phyloP scores from a whole-genome alignment of 1,140 invertebrate species.

The Nilaparvata lugens region DNA sequence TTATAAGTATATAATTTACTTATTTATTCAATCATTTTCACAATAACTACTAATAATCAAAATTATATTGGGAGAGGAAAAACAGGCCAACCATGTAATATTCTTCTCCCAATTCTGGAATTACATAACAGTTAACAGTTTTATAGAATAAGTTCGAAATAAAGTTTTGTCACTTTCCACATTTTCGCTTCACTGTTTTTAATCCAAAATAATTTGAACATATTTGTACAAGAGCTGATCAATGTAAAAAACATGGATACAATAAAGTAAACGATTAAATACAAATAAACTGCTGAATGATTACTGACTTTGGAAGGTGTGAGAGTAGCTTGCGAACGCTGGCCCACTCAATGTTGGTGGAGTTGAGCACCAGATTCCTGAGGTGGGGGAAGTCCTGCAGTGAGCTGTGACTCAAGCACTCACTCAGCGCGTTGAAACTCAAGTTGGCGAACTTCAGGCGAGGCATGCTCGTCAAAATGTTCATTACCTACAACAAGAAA shows the following conservation, averaged over 20 bases:
- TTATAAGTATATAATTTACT: too few species aligned
- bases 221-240: not conserved
- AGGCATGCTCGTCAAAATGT: slow-evolving; percentile 75
- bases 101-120: too few species aligned
- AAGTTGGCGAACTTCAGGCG: slow-evolving; percentile 82
- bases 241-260: too few species aligned
- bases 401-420: slow-evolving; percentile 23
- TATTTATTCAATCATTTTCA: too few species aligned
- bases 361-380: slow-evolving; percentile 59
- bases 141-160: too few species aligned
- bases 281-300: not conserved
- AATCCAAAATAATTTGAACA: not conserved
- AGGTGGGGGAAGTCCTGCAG: slow-evolving; percentile 22
- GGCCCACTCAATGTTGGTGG: slow-evolving; percentile 73
- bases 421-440: slow-evolving; percentile 73
- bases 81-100: too few species aligned
- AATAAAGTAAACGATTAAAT: too few species aligned
- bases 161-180: too few species aligned
- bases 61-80: too few species aligned
- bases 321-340: slow-evolving; percentile 67
- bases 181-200: not conserved
- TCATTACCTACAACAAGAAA: slow-evolving; percentile 56
- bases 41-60: too few species aligned
- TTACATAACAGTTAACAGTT: too few species aligned
- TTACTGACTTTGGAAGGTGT: slow-evolving; percentile 48